Base-by-base conservation (phyloP, 1,140 invertebrate genomes). In the Apocrypta bakeri region DNA sequence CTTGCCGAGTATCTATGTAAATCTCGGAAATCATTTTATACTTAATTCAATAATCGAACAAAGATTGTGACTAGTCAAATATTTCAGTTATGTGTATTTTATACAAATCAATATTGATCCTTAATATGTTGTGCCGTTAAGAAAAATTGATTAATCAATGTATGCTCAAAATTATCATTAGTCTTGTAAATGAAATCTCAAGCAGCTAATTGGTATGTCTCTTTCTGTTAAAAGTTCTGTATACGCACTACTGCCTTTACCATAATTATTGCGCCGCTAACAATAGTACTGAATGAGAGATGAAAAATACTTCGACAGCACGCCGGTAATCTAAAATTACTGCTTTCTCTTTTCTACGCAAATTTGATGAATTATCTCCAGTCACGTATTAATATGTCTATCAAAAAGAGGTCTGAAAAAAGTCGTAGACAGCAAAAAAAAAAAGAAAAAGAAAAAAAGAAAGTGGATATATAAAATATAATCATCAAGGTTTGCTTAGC, bases 281-380 rank as follows among this genome's bases (percentile, higher is more conserved):
- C 71, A 40, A 73, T 73, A 9, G 68, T 17, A 33, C 3, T 6
- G 12, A 24, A 73, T 73, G 71, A 73, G 24, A 73, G 37, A 12
- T 14, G 24, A 24, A 25, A 73, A 73, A 73, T 48, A 24, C 25
- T 42, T 73, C 37, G 33, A 73, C 37, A 37, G 37, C 29, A 8
- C 12, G 14, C 27, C 17, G 12, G 31, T 69, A 69, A 33, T 69
- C 31, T 31, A 2, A 9, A 21, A 69, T 73, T 42, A 73, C 14
- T n/a, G 24, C 71, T 73, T 73, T 73, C 71, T 73, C 71, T 42
- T 42, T 48, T 56, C 48, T n/a, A 40, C 33, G 37, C 11, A 42
- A 73, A 73, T n/a, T 73, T 73, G 71, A 48, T 31, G 14, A 73
- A 73, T 73, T n/a, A 27, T 42, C 37, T 12, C 29, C 6, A 71